These are phyloP conservation scores for Rhynchotus rufescens DNA, from an alignment of 2,797 vertebrate species.

Conservation along the genomic window DNA sequence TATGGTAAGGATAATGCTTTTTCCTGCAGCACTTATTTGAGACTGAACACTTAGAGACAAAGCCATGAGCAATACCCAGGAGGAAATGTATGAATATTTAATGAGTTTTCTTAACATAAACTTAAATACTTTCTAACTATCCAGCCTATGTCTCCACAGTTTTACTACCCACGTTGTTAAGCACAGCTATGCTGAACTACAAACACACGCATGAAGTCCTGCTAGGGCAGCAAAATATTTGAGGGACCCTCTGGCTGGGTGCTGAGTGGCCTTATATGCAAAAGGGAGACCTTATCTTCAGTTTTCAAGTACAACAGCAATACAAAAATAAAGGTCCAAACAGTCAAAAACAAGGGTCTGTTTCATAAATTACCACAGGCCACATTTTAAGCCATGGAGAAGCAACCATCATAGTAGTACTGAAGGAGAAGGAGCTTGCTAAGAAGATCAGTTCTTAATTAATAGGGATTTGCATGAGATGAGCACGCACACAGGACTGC, in stretches of 20 bases:
- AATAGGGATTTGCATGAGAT: neutral
- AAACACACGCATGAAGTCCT: neutral
- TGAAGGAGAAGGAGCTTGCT: neutral
- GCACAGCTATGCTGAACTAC: fast-evolving
- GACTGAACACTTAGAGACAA: neutral
- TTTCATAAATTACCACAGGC: neutral
- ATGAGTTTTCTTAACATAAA: conserved; percentile 60
- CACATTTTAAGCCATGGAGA: neutral
- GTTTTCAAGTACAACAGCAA: neutral
- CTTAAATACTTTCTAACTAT: conserved; percentile 63
- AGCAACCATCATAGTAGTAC: fast-evolving
- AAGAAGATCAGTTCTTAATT: neutral
- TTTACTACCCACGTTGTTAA: conserved; percentile 24
- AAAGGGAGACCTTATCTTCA: neutral
- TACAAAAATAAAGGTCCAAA: neutral
- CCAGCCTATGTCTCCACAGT: neutral
- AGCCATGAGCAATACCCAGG: conserved; percentile 30
- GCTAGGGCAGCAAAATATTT: neutral
- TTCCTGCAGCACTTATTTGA: neutral
- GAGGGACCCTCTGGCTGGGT: neutral
- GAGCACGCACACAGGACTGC: neutral
- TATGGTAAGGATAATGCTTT: neutral
- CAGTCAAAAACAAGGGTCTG: neutral
- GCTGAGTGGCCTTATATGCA: neutral
- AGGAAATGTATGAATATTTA: conserved; percentile 63